Evolutionary conservation across 2,888 invertebrate species (phyloP), one percentile per base, ranked within the genome.

Genomic region (Cordilura impudica): DNA sequence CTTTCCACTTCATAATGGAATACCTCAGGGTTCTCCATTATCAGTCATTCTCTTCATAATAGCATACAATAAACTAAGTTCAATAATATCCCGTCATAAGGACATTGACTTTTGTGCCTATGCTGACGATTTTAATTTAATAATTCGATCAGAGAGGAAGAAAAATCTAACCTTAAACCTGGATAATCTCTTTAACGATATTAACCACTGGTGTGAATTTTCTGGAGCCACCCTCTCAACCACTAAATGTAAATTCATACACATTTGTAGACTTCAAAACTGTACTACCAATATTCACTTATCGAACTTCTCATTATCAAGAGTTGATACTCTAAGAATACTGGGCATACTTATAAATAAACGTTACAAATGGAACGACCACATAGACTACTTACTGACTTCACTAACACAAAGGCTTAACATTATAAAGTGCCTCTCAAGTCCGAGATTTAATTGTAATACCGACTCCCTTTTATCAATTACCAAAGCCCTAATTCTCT

Each of bases 261-360:
- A 31, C 8, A 8, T 8, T 8, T 31, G 31, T 31, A 8, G 2
- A n/a, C n/a, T n/a, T n/a, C n/a, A n/a, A n/a, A n/a, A n/a, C n/a
- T n/a, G n/a, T n/a, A n/a, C n/a, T n/a, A n/a, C n/a, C n/a, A n/a
- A n/a, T n/a, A n/a, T n/a, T n/a, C n/a, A n/a, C n/a, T n/a, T n/a
- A n/a, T n/a, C n/a, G n/a, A n/a, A n/a, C n/a, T n/a, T n/a, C n/a
- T n/a, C n/a, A n/a, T n/a, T n/a, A n/a, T n/a, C n/a, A n/a, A n/a
- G 10, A 8, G 10, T 8, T 8, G 31, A 31, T 7, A 31, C 7
- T 8, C 10, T 31, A 10, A 66, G 61, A 69, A 72, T 81, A 26
- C 60, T 83, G 12, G 79, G 80, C 7, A n/a, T 81, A 4, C 54
- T 73, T 8, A 71, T 82, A 14, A 81, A 78, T 35, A 77, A 81